Evolutionary conservation across 2,888 invertebrate genomes (phyloP).

Genomic region (Drosophila parthenogenetica): DNA sequence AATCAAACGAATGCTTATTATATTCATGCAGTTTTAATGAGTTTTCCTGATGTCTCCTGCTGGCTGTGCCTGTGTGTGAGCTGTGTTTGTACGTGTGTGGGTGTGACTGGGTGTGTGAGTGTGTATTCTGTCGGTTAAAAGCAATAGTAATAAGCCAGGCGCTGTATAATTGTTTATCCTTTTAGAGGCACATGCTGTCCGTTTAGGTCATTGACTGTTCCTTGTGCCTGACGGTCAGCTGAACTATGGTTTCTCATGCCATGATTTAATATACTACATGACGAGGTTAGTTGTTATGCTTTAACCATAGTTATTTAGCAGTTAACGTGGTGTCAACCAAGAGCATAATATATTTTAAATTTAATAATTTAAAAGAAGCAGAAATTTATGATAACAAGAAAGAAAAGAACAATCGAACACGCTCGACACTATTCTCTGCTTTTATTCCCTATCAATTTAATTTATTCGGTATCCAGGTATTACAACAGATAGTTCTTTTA

Average conservation of each 20-base stretch:
- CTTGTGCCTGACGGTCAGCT: conserved; percentile 33
- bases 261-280: not conserved
- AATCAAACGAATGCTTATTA: conserved; percentile 77
- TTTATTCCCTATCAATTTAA: too few species aligned
- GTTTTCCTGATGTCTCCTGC: conserved; percentile 52
- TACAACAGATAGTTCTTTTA: too few species aligned
- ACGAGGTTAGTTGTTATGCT: not conserved
- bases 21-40: conserved; percentile 82
- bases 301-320: conserved; percentile 9
- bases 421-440: too few species aligned
- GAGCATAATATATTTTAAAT: too few species aligned
- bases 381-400: too few species aligned
- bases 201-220: conserved; percentile 59
- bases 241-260: conserved; percentile 8
- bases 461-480: too few species aligned
- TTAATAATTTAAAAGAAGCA: not conserved
- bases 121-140: conserved; percentile 6
- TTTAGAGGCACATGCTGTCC: conserved; percentile 47
- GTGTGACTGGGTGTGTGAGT: conserved; percentile 26
- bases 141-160: conserved; percentile 57
- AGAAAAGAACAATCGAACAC: too few species aligned
- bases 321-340: not conserved
- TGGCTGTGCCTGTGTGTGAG: conserved; percentile 29
- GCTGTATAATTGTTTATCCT: conserved; percentile 71
- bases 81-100: too few species aligned